Base-by-base conservation (phyloP, 2,113 vertebrate genomes). In the Rhinogobius similis region DNA sequence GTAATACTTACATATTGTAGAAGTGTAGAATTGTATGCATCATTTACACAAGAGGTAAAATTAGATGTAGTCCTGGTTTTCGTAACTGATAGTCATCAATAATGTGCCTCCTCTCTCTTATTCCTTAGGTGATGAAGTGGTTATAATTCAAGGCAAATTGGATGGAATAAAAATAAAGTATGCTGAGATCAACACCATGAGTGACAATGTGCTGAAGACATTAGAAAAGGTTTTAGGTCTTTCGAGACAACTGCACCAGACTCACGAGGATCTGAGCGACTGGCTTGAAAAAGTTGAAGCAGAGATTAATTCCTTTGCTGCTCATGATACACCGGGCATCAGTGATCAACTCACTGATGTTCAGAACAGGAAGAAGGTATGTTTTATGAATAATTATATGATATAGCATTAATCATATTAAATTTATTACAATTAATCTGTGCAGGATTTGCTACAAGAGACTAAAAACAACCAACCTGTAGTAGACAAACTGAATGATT, bases 71-170 rank as follows among this genome's bases (percentile, higher is more conserved):
- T 50, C 46, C 46, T 10, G 10, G n/a, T 21, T 41, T 50, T 50
- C 20, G 20, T n/a, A 50, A 50, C 46, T 50, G 5, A 20, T 21
- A 10, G 6, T 50, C 6, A 14, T 46, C 1, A 50, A 50, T 21
- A 21, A 50, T n/a, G 20, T 50, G 46, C 0, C 43, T 46, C 44
- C 6, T 18, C 4, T 55, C 52, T 55, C 23, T 46, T 74, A 6
- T n/a, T 50, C n/a, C 46, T 50, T 82, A 99, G 98, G 96, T 81
- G 98, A 99, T 78, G 98, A 99, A 92, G 96, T 99, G 81, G 84
- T 99, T 70, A 93, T 97, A 64, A 95, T 99, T 88, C 98, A 99
- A 90, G 95, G 96, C 82, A 99, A 98, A 86, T 89, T 99, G 82
- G 97, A 99, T 72, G 94, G 95, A 75, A 98, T 99, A 85, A 99